Evolutionary conservation across 2,888 invertebrate species (phyloP).

Genomic region (Lamproptera curius): DNA sequence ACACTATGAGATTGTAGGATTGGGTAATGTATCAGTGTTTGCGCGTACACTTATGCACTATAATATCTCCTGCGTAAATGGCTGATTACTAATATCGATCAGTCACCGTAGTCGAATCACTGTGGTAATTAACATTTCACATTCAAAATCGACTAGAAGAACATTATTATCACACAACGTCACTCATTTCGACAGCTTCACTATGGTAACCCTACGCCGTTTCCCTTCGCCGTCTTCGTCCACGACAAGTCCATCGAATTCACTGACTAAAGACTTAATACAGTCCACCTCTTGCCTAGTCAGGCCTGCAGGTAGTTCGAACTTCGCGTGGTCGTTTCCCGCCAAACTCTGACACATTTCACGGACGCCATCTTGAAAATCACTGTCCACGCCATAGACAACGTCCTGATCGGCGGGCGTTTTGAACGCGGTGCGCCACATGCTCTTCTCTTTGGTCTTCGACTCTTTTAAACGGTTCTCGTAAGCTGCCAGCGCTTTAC

Average conservation of each 20-base stretch:
- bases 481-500: conserved; percentile 43
- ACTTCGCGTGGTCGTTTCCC: conserved; percentile 46
- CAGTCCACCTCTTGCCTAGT: conserved; percentile 47
- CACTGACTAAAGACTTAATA: conserved; percentile 43
- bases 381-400: conserved; percentile 49
- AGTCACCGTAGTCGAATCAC: too few relatives aligned
- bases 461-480: conserved; percentile 43
- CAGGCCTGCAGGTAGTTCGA: conserved; percentile 53
- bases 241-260: conserved; percentile 44
- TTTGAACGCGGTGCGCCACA: conserved; percentile 59
- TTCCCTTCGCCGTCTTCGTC: conserved; percentile 45
- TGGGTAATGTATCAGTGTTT: too few relatives aligned
- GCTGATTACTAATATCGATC: too few relatives aligned
- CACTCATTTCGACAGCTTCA: conserved; percentile 34
- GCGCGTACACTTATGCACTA: too few relatives aligned
- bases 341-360: conserved; percentile 59
- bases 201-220: conserved; percentile 44
- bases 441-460: conserved; percentile 39
- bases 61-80: too few relatives aligned
- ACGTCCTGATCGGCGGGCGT: conserved; percentile 33
- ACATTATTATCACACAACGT: too few relatives aligned
- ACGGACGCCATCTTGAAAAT: conserved; percentile 47
- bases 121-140: too few relatives aligned
- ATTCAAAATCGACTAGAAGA: too few relatives aligned
- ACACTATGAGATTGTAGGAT: too few relatives aligned